Conservation (phyloP, 2,113 vertebrate genomes). For the Pica pica region DNA sequence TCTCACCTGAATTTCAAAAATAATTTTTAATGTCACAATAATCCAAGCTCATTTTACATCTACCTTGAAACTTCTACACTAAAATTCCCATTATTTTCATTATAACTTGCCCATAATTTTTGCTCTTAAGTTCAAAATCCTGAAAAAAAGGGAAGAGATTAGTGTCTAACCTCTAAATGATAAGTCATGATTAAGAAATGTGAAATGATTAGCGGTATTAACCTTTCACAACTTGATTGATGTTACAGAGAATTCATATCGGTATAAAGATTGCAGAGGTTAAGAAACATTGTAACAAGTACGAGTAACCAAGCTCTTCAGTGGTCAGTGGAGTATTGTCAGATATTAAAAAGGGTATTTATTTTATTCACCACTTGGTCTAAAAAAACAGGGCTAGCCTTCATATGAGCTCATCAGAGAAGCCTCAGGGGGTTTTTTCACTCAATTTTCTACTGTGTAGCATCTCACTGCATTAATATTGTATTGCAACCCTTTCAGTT, state of each 20-base stretch:
- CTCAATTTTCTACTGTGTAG: neutral
- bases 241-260: neutral
- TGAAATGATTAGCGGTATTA: neutral
- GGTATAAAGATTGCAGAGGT: neutral
- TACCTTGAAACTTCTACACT: neutral
- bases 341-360: neutral
- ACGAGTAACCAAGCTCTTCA: neutral
- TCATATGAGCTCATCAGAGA: neutral
- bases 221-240: neutral
- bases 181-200: neutral
- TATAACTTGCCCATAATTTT: neutral
- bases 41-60: neutral
- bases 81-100: neutral
- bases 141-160: neutral
- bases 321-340: neutral
- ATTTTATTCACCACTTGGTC: neutral
- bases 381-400: neutral
- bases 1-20: neutral
- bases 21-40: neutral
- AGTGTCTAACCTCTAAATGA: neutral
- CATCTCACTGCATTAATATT: neutral
- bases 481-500: neutral
- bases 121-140: neutral
- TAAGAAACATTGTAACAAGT: neutral
- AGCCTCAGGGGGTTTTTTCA: neutral